These are phyloP conservation scores for Arion vulgaris DNA, from an alignment of 1,140 invertebrate genomes.

Conservation along the genomic window DNA sequence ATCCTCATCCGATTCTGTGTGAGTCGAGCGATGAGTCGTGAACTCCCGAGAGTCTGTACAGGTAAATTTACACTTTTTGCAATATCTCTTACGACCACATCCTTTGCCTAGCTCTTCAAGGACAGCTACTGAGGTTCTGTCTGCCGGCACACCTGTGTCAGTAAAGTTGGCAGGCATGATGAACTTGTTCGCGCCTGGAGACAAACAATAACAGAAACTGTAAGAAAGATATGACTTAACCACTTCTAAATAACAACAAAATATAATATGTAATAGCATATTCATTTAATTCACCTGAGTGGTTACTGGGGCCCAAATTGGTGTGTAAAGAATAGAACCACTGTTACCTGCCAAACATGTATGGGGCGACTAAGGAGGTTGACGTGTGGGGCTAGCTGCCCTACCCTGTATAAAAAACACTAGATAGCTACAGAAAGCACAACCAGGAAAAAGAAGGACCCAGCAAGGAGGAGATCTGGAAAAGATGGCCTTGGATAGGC, in stretches of 20 bases:
- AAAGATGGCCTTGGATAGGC: no score
- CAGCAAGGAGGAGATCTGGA: no score
- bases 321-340: no score
- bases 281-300: no score
- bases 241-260: not conserved
- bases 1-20: conserved; percentile 42
- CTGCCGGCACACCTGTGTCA: not conserved
- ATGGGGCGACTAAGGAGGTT: no score
- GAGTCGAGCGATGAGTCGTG: conserved; percentile 59
- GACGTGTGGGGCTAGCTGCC: no score
- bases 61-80: conserved; percentile 63
- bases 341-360: no score
- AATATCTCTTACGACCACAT: conserved; percentile 52
- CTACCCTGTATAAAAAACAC: no score
- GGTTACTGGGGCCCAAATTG: no score
- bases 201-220: no score
- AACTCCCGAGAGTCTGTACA: conserved; percentile 64
- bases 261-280: not conserved
- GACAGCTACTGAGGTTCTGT: not conserved
- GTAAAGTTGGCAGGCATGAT: conserved; percentile 16
- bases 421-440: no score
- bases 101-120: not conserved
- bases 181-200: not conserved
- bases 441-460: no score
- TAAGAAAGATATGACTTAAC: not conserved